Conservation (phyloP, 2,113 vertebrate species). For the Smithornis capensis region DNA sequence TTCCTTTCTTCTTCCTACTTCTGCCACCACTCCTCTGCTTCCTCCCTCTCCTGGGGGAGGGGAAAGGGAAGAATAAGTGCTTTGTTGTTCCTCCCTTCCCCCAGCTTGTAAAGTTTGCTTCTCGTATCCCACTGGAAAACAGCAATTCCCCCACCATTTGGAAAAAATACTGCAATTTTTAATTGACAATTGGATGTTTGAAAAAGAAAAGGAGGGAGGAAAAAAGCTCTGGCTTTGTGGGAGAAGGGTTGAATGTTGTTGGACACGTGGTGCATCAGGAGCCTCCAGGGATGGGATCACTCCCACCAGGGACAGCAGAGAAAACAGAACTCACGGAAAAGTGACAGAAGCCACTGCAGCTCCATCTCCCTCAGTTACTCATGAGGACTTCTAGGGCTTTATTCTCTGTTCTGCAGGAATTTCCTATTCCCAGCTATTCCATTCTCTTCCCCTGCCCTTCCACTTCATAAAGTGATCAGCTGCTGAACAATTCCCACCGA, state of each 20-base stretch:
- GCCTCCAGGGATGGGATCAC: background rate
- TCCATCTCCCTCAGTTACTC: background rate
- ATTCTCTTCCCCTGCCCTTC: background rate
- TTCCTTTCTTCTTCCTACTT: slow-evolving; percentile 64
- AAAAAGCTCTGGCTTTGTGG: background rate
- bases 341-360: background rate
- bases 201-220: background rate
- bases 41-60: slow-evolving; percentile 57
- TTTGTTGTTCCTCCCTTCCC: slow-evolving; percentile 63
- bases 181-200: background rate
- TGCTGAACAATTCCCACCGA: background rate
- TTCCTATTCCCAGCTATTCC: slow-evolving; percentile 19
- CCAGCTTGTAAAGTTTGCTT: slow-evolving; percentile 9
- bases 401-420: background rate
- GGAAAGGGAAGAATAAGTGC: slow-evolving; percentile 58
- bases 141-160: background rate
- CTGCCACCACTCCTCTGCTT: slow-evolving; percentile 41
- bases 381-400: background rate
- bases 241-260: background rate
- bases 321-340: background rate
- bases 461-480: background rate
- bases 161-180: background rate
- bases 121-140: slow-evolving; percentile 16
- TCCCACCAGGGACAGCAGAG: background rate
- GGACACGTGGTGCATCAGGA: background rate